Conservation (phyloP, 2,888 invertebrate species). For the Lagria hirta region DNA sequence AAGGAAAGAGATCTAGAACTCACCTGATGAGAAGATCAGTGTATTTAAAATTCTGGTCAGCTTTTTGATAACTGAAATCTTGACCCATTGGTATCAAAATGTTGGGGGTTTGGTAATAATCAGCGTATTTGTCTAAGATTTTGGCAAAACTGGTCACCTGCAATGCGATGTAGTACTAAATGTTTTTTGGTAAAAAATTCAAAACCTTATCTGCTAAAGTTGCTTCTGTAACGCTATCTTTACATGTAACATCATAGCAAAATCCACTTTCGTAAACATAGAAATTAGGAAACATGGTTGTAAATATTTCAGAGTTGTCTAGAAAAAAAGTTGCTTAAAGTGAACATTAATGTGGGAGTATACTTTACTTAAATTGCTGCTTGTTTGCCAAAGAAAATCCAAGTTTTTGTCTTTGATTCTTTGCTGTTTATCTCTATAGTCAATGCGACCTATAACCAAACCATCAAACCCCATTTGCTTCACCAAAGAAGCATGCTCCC, state of each 20-base stretch:
- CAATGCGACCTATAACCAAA: constrained; percentile 77
- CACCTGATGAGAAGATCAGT: constrained; percentile 45
- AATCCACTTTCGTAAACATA: constrained; percentile 49
- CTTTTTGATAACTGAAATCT: constrained; percentile 65
- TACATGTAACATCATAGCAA: constrained; percentile 72
- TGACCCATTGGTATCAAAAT: constrained; percentile 67
- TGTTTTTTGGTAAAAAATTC: neutral
- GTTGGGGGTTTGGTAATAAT: constrained; percentile 58
- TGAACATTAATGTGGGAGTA: too few relatives aligned
- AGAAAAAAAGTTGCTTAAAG: neutral
- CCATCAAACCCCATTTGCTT: constrained; percentile 84
- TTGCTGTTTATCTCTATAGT: constrained; percentile 72
- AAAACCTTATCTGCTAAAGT: constrained; percentile 60
- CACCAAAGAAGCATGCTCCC: constrained; percentile 77
- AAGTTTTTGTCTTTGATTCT: constrained; percentile 61
- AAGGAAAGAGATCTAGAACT: too few relatives aligned
- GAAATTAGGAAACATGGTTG: constrained; percentile 22
- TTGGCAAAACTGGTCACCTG: constrained; percentile 50
- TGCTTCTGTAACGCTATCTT: constrained; percentile 63
- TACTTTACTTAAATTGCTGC: constrained; percentile 63
- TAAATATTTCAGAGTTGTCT: too few relatives aligned
- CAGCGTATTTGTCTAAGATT: constrained; percentile 41
- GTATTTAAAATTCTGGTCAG: constrained; percentile 64
- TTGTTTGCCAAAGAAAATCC: constrained; percentile 80
- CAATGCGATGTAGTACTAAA: neutral